Conservation (phyloP, 1,140 invertebrate species). For the Eufriesea mexicana region DNA sequence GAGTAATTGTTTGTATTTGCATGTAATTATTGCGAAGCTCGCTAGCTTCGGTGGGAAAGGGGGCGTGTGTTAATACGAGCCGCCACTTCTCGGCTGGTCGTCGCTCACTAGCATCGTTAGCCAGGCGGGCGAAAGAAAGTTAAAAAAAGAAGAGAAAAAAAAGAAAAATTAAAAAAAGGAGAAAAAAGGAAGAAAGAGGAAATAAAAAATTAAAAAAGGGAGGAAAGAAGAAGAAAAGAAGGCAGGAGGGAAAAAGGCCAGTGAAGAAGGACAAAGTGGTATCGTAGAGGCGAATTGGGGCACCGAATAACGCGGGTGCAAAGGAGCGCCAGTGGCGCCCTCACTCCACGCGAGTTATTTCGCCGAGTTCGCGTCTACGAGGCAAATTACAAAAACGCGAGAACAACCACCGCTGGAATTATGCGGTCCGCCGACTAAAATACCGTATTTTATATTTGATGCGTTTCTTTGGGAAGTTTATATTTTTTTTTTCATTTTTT, state of each 20-base stretch:
- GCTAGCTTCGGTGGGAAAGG: neutral
- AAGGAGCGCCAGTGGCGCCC: constrained; percentile 16
- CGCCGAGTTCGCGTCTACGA: constrained; percentile 36
- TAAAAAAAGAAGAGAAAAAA: neutral
- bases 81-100: constrained; percentile 50
- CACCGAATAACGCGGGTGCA: constrained; percentile 46
- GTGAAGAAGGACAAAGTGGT: constrained; percentile 29
- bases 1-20: constrained; percentile 69
- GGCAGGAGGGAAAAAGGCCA: neutral
- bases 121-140: constrained; percentile 28
- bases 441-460: constrained; percentile 18
- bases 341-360: constrained; percentile 39
- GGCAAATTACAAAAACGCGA: constrained; percentile 26
- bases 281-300: constrained; percentile 48
- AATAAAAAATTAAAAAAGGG: neutral
- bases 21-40: constrained; percentile 59
- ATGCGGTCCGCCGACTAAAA: constrained; percentile 11
- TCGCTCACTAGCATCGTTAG: constrained; percentile 63
- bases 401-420: constrained; percentile 22
- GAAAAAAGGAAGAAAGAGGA: neutral
- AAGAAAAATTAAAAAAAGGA: neutral
- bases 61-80: constrained; percentile 53
- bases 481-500: neutral
- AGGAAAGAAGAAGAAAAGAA: neutral
- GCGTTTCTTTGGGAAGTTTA: neutral